Percentiles rank a stretch among this genome's conserved stretches.
phyloP scores from a whole-genome alignment of 2,888 invertebrate species.

The Calameuta filiformis region DNA sequence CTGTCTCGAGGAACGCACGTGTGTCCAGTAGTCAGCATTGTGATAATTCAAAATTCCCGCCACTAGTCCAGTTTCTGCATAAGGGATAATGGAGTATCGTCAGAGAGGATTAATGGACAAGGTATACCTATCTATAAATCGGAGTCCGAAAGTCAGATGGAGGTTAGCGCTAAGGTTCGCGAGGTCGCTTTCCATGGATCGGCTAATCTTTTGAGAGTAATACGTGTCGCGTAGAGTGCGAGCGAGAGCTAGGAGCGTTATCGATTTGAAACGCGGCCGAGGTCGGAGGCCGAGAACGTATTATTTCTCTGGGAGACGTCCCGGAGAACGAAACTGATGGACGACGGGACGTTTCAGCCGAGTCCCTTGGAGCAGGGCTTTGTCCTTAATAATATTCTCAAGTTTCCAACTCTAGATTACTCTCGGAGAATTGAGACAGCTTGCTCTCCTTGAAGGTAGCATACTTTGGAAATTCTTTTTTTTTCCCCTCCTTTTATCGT shows the following conservation, averaged over 20 bases:
- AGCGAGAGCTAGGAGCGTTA: slow-evolving; percentile 26
- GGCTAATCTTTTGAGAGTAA: neutral
- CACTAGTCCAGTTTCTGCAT: neutral
- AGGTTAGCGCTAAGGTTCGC: neutral
- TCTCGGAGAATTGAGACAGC: neutral
- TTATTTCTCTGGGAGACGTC: slow-evolving; percentile 26
- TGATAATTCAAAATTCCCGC: neutral
- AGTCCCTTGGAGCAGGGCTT: neutral
- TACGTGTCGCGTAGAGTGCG: neutral
- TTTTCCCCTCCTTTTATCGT: neutral
- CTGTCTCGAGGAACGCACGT: neutral
- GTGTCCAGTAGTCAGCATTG: neutral
- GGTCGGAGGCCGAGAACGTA: slow-evolving; percentile 23
- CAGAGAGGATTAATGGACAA: neutral
- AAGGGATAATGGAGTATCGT: neutral
- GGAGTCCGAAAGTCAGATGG: neutral
- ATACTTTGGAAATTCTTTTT: neutral
- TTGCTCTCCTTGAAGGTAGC: neutral
- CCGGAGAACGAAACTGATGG: slow-evolving; percentile 15
- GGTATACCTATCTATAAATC: neutral
- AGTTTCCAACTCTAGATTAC: neutral
- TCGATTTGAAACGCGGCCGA: slow-evolving; percentile 34
- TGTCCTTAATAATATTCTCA: neutral
- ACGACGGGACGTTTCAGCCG: neutral
- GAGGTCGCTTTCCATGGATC: neutral